Base-by-base conservation (phyloP, 2,797 vertebrate genomes). In the Notolepis coatsorum region DNA sequence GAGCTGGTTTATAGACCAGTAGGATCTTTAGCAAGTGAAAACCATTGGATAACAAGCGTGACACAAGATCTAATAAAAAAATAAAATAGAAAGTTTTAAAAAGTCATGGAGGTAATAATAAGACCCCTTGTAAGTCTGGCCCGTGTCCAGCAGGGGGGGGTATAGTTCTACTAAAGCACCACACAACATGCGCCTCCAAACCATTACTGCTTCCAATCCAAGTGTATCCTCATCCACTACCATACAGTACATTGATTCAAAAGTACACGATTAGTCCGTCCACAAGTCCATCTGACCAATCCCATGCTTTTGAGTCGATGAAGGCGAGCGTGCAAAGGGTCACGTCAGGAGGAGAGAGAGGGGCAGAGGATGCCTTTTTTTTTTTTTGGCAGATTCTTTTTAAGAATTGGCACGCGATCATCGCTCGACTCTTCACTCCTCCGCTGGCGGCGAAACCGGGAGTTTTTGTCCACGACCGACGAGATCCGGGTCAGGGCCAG, bases 401-500 rank as follows among this genome's bases (percentile, higher is more conserved):
- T 2, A 23, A 5, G 31, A 12, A 17, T 1, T 21, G 13, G 17
- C 18, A 43, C 4, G 24, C 31, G n/a, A n/a, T n/a, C n/a, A 24
- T 21, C 18, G 12, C 24, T 58, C 5, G 2, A 18, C 21, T 9
- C 5, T 9, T 18, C 18, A 18, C 6, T 20, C n/a, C 30, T 27
- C 51, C 41, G 7, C 42, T 5, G 21, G 54, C 33, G 8, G 8
- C 7, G 30, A n/a, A 31, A 17, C 15, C n/a, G 3, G 28, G 21
- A 12, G 0, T 23, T 23, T 24, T 17, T 31, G 38, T 33, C 9
- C 15, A 9, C 2, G 7, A 49, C 56, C 0, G 21, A 2, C n/a
- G n/a, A n/a, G n/a, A n/a, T n/a, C 3, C 3, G 17, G 24, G 65
- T 96, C 92, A 96, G 69, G 89, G 89, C 95, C 95, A 98, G 0